Evolutionary conservation across 2,797 vertebrate species (phyloP), one percentile per base, ranked within the genome.

Genomic region (Glossophaga mutica): DNA sequence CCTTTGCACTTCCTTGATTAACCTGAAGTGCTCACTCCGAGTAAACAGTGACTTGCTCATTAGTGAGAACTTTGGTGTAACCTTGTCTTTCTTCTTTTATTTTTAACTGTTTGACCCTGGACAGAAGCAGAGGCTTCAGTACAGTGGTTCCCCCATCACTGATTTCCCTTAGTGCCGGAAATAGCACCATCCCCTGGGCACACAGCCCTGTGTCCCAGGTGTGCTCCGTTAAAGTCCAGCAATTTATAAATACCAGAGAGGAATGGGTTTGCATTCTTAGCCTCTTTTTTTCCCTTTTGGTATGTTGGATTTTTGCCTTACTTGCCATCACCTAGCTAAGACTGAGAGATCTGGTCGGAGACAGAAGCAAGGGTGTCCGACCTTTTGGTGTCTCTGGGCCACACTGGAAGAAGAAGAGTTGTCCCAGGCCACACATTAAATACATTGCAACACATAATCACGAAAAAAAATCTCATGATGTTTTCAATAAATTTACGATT

Each of bases 31-130:
- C 78, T 96, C 94, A 44, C 87, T 90, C 92, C 29, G 65, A 68
- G 59, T 77, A 93, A 93, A 85, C 32, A 87, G 21, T 92, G 91
- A 87, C 73, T 92, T 65, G 46, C 55, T 95, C 46, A 81, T 81
- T 39, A 82, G 62, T 39, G n/a, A 94, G 55, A 50, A 26, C 71
- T 96, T 57, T 68, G 29, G 91, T 82, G n/a, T 94, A n/a, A 85
- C 67, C 55, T 87, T 68, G 93, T 67, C 76, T 77, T 88, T 93
- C 84, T 85, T 48, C 59, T 59, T 78, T 85, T 39, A 26, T 88
- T 71, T 44, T 85, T 94, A 94, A 76, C 44, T 34, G 19, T 78
- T 94, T 74, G 74, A 24, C 44, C 52, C 50, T 95, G 90, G 73
- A 52, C 62, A 65, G 82, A 48, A 89, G 39, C 71, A 89, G 70